Evolutionary conservation across 2,888 invertebrate species (phyloP).

Genomic region (Drosophila hamatofila): DNA sequence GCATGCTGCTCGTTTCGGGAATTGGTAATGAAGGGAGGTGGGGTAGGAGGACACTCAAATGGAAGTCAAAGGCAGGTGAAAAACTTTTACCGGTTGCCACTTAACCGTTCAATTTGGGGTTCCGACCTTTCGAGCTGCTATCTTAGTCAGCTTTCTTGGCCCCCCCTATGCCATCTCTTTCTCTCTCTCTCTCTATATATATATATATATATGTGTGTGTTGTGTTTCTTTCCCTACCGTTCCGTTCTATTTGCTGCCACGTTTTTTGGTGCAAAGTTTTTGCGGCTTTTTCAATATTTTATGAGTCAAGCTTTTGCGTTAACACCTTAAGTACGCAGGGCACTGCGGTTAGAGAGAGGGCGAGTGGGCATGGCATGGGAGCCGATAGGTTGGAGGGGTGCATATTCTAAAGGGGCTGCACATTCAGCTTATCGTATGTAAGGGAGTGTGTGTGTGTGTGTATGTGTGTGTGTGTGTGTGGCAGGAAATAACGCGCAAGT

Average conservation of each 20-base stretch:
- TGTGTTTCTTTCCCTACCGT: slow-evolving; percentile 20
- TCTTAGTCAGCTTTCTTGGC: slow-evolving; percentile 33
- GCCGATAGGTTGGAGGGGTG: slow-evolving; percentile 6
- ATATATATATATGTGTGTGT: slow-evolving; percentile 40
- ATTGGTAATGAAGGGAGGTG: not conserved
- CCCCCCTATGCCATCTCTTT: not conserved
- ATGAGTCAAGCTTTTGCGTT: slow-evolving; percentile 82
- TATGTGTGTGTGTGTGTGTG: slow-evolving; percentile 45
- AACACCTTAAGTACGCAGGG: slow-evolving; percentile 81
- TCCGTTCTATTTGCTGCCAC: slow-evolving; percentile 40
- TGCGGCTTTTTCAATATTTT: slow-evolving; percentile 84
- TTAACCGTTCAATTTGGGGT: slow-evolving; percentile 69
- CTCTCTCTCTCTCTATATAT: not conserved
- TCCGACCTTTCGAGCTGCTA: slow-evolving; percentile 52
- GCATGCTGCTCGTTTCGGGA: slow-evolving; percentile 8
- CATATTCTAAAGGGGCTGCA: slow-evolving; percentile 6
- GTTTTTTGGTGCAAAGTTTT: slow-evolving; percentile 81
- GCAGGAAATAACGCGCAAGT: slow-evolving; percentile 78
- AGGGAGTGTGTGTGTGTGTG: slow-evolving; percentile 6
- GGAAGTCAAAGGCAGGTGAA: slow-evolving; percentile 62
- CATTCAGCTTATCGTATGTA: slow-evolving; percentile 12
- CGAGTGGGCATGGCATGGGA: too few species aligned
- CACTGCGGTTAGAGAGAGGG: slow-evolving; percentile 55
- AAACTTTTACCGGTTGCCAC: slow-evolving; percentile 61
- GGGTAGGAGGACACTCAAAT: slow-evolving; percentile 15